A percentile compares a stretch with the other conserved stretches of the same genome.
Conservation (phyloP, 92 coral and sea anemone genomes). For the Heliopora coerulea region DNA sequence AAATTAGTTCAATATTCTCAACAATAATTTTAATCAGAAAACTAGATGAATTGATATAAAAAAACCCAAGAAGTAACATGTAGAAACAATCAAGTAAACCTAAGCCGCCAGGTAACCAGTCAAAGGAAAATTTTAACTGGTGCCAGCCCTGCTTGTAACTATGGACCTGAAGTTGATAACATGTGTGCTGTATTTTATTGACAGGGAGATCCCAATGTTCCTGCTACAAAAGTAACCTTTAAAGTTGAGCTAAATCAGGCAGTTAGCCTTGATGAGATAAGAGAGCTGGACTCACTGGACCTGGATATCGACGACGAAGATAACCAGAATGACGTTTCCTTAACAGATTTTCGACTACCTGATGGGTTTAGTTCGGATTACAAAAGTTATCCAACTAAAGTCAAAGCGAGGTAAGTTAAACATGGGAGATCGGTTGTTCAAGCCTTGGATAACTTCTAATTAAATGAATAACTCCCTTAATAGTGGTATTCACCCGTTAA, state of each 20-base stretch:
- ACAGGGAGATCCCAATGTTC: slow-evolving; percentile 93
- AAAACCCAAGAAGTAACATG: too few relatives aligned
- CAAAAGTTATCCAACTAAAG: slow-evolving; percentile 30
- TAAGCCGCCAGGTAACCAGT: too few relatives aligned
- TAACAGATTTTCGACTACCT: slow-evolving; percentile 11
- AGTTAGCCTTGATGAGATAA: slow-evolving; percentile 32
- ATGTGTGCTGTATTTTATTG: not conserved
- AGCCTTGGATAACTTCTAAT: not conserved
- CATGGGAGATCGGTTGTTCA: not conserved
- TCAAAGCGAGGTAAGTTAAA: slow-evolving; percentile 41
- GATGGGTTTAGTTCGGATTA: slow-evolving; percentile 35
- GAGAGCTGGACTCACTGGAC: slow-evolving; percentile 30
- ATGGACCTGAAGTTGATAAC: not conserved
- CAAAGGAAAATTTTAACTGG: too few relatives aligned
- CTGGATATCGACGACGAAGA: too few relatives aligned
- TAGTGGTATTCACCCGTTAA: too few relatives aligned
- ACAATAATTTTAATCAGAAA: too few relatives aligned
- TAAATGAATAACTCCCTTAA: too few relatives aligned
- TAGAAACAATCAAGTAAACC: too few relatives aligned
- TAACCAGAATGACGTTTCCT: not conserved
- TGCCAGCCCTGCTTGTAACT: too few relatives aligned
- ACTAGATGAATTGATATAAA: too few relatives aligned
- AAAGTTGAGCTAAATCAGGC: slow-evolving; percentile 59
- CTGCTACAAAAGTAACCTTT: slow-evolving; percentile 71
- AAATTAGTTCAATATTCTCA: too few relatives aligned